Conservation (phyloP, 2,888 invertebrate species). For the Plagodis dolabraria region DNA sequence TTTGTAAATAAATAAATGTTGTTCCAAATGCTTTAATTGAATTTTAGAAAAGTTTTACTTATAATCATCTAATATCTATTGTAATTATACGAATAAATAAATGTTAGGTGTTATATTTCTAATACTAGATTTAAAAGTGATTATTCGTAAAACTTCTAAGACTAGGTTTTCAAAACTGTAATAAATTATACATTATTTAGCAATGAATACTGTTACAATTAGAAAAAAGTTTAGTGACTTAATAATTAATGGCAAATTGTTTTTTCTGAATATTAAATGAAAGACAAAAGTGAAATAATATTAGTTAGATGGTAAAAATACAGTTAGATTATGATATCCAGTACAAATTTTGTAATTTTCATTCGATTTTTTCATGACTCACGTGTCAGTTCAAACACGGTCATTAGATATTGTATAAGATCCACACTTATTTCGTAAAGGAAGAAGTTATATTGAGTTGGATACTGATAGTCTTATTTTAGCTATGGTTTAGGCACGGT, state of each 20-base stretch:
- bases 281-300: conserved; percentile 81
- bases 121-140: background rate
- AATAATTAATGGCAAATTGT: conserved; percentile 20
- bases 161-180: too few relatives aligned
- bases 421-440: too few relatives aligned
- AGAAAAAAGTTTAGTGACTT: conserved; percentile 4
- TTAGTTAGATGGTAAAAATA: conserved; percentile 56
- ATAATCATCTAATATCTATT: background rate
- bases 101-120: background rate
- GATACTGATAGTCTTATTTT: too few relatives aligned
- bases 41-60: background rate
- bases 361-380: conserved; percentile 16
- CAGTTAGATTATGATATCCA: conserved; percentile 45
- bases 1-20: conserved; percentile 2
- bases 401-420: too few relatives aligned
- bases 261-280: conserved; percentile 59
- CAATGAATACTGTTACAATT: background rate
- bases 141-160: too few relatives aligned
- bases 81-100: background rate
- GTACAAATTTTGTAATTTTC: conserved; percentile 35
- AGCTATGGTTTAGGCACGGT: too few relatives aligned
- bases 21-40: conserved; percentile 4
- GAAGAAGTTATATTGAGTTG: too few relatives aligned
- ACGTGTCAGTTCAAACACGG: background rate
- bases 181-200: background rate